phyloP scores from a whole-genome alignment of 2,888 invertebrate species.

The Pocota personata region DNA sequence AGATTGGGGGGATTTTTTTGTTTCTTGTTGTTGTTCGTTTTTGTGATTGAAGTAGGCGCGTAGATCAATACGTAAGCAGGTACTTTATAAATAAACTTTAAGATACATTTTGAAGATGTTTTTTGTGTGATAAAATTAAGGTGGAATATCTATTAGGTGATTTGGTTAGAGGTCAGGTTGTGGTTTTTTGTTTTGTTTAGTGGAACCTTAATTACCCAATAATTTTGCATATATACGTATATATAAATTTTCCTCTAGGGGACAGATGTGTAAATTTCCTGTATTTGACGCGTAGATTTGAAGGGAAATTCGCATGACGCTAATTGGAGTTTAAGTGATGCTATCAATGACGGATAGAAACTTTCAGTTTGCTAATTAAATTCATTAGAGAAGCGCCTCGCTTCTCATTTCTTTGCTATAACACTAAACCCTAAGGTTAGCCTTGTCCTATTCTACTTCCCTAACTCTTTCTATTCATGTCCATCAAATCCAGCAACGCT shows the following conservation, averaged over 20 bases:
- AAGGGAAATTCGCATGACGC: not conserved
- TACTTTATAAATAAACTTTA: not conserved
- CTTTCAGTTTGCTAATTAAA: not conserved
- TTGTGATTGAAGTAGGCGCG: not conserved
- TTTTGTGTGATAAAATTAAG: slow-evolving; percentile 1
- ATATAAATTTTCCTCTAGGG: not conserved
- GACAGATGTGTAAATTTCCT: slow-evolving; percentile 4
- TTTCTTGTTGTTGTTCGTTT: too few relatives aligned
- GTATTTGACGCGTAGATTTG: not conserved
- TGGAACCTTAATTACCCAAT: slow-evolving; percentile 1
- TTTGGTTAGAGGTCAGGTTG: slow-evolving; percentile 24
- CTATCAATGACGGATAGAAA: not conserved
- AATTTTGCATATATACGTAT: not conserved
- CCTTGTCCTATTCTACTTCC: not conserved
- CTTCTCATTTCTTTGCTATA: not conserved
- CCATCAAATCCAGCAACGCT: too few relatives aligned
- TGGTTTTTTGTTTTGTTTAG: not conserved
- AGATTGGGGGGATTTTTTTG: not conserved
- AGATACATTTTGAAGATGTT: slow-evolving; percentile 8
- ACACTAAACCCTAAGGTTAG: not conserved
- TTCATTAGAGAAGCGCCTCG: not conserved
- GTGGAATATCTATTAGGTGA: slow-evolving; percentile 7
- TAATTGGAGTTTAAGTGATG: not conserved
- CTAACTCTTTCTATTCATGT: too few relatives aligned
- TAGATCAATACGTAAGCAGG: slow-evolving; percentile 2